phyloP scores from a whole-genome alignment of 1,140 invertebrate species.

The Patella vulgata region DNA sequence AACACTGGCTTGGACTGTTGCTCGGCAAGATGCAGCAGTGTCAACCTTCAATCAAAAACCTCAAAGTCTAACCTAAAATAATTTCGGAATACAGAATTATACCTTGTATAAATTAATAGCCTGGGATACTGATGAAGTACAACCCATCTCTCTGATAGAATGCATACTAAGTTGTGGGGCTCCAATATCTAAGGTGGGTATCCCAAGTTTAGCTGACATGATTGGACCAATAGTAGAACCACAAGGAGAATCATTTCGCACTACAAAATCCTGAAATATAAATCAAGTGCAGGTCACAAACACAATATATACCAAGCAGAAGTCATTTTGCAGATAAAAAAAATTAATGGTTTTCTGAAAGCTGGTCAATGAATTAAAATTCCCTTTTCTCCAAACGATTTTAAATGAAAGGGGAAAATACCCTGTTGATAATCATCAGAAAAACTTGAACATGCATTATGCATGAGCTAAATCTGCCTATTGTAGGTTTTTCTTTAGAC shows the following conservation, averaged over 20 bases:
- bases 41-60: neutral
- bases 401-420: too few species aligned
- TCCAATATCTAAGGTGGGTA: slow-evolving; percentile 69
- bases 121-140: slow-evolving; percentile 58
- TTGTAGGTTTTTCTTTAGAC: too few species aligned
- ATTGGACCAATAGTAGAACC: slow-evolving; percentile 70
- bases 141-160: slow-evolving; percentile 69
- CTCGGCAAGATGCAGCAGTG: neutral
- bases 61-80: too few species aligned
- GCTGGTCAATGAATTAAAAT: too few species aligned
- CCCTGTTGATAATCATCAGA: too few species aligned
- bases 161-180: slow-evolving; percentile 70
- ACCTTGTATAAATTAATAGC: slow-evolving; percentile 54
- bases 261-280: slow-evolving; percentile 66
- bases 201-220: slow-evolving; percentile 67
- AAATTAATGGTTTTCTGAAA: too few species aligned
- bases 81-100: neutral
- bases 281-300: slow-evolving; percentile 2
- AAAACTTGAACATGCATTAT: too few species aligned
- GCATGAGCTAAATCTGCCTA: too few species aligned
- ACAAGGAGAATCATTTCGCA: slow-evolving; percentile 67
- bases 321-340: neutral
- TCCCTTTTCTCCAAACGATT: too few species aligned
- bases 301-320: neutral
- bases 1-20: neutral